Evolutionary conservation across 1,140 invertebrate species (phyloP).

Genomic region (Drosophila kanapiae): DNA sequence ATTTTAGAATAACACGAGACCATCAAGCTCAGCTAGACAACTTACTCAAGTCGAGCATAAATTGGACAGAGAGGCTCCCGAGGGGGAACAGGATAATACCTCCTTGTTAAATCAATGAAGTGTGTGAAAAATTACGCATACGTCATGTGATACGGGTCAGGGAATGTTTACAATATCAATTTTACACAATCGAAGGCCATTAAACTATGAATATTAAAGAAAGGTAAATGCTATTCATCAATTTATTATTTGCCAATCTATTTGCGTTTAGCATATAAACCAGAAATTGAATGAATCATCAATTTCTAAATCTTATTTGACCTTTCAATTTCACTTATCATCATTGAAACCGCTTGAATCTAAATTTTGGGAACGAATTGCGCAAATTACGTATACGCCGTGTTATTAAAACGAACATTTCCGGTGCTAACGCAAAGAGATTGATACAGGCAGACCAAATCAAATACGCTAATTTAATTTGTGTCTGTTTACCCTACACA

Average conservation of each 20-base stretch:
- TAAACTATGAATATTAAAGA: background rate
- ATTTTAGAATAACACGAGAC: slow-evolving; percentile 30
- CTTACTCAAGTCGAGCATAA: slow-evolving; percentile 21
- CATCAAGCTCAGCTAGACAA: slow-evolving; percentile 29
- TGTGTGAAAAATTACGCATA: slow-evolving; percentile 37
- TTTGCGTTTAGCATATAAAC: background rate
- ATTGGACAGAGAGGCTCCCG: background rate
- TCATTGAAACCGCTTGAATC: slow-evolving; percentile 24
- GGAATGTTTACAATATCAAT: background rate
- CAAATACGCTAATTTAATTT: slow-evolving; percentile 28
- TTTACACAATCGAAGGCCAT: slow-evolving; percentile 3
- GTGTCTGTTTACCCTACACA: background rate
- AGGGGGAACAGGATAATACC: background rate
- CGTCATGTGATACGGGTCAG: slow-evolving; percentile 23
- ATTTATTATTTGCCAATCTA: slow-evolving; percentile 2
- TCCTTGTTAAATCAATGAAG: slow-evolving; percentile 47
- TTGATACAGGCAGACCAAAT: slow-evolving; percentile 17
- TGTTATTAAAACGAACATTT: slow-evolving; percentile 36
- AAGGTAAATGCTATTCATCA: background rate
- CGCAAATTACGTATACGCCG: slow-evolving; percentile 36
- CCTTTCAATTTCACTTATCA: slow-evolving; percentile 36
- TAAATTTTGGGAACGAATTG: slow-evolving; percentile 31
- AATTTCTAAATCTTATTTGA: background rate
- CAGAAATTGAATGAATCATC: slow-evolving; percentile 13
- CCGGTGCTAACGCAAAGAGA: slow-evolving; percentile 28